phyloP scores from a whole-genome alignment of 2,797 vertebrate genomes.

The Cyprinodon diabolis region DNA sequence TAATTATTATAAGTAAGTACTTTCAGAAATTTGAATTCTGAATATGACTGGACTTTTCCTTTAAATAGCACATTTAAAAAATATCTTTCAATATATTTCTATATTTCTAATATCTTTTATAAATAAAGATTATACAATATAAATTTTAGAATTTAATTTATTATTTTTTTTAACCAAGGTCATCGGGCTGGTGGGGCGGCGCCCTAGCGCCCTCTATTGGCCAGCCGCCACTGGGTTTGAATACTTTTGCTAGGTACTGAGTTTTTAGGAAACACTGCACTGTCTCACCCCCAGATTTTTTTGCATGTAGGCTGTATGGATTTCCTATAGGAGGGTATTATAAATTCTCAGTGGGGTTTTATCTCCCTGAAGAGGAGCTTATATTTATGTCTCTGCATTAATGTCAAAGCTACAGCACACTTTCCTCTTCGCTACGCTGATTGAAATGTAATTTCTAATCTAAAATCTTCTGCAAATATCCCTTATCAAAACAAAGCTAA shows the following conservation, averaged over 20 bases:
- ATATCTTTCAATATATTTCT: too few relatives aligned
- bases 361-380: constrained; percentile 8
- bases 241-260: neutral
- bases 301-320: neutral
- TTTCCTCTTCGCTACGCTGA: neutral
- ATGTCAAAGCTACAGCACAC: constrained; percentile 3
- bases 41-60: too few relatives aligned
- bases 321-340: constrained; percentile 13
- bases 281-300: constrained; percentile 1
- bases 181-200: too few relatives aligned
- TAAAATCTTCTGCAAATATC: constrained; percentile 17
- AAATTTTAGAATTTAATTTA: too few relatives aligned
- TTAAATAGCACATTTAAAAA: too few relatives aligned
- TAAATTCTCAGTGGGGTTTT: constrained; percentile 16
- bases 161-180: too few relatives aligned
- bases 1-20: too few relatives aligned
- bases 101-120: too few relatives aligned
- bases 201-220: too few relatives aligned
- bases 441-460: constrained; percentile 12
- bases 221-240: neutral
- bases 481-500: constrained; percentile 9
- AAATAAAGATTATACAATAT: too few relatives aligned
- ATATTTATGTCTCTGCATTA: constrained; percentile 11
- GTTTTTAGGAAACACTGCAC: neutral
- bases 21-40: too few relatives aligned